phyloP scores from a whole-genome alignment of 2,113 vertebrate species.

The Sinocyclocheilus anshuiensis region DNA sequence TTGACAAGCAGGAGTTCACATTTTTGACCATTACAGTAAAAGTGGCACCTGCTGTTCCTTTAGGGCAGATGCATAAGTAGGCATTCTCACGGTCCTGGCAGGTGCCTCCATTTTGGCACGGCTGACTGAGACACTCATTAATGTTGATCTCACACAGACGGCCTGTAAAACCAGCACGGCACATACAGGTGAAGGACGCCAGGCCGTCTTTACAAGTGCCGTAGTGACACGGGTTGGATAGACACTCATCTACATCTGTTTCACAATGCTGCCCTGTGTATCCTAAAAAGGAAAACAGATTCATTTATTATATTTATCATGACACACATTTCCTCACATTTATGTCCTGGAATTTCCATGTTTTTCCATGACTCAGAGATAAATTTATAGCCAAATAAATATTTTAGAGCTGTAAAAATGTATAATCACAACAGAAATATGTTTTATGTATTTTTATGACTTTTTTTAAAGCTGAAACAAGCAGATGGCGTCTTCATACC shows the following conservation, averaged over 20 bases:
- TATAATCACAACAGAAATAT: neutral
- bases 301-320: neutral
- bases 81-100: constrained; percentile 87
- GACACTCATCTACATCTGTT: constrained; percentile 85
- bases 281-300: constrained; percentile 69
- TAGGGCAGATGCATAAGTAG: constrained; percentile 87
- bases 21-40: neutral
- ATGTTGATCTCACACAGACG: constrained; percentile 91
- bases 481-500: constrained; percentile 70
- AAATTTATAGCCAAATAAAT: constrained; percentile 2
- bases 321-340: neutral
- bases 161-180: constrained; percentile 86
- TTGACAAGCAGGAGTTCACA: neutral
- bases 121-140: constrained; percentile 93
- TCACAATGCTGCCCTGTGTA: constrained; percentile 87
- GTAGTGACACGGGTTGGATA: constrained; percentile 89
- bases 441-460: neutral
- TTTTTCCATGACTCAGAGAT: neutral
- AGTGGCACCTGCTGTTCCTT: constrained; percentile 85
- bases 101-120: constrained; percentile 89
- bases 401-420: neutral
- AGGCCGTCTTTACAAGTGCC: constrained; percentile 88
- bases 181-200: constrained; percentile 87
- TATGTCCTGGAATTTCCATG: neutral
- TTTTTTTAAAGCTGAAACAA: neutral